Evolutionary conservation across 2,797 vertebrate species (phyloP).

Genomic region (Eulemur mongoz): DNA sequence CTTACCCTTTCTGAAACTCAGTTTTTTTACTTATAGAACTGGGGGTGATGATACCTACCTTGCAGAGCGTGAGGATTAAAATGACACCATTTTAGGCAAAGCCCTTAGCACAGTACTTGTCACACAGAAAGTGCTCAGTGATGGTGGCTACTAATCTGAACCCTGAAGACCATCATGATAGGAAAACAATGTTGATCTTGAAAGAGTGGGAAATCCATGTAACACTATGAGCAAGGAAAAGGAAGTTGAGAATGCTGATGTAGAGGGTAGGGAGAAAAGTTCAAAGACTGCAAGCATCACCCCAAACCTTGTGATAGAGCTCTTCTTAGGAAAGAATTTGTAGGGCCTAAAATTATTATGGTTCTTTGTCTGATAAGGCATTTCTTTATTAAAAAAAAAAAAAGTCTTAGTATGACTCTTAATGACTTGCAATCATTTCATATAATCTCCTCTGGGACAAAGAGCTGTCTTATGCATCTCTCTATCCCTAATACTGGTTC

Average conservation of each 20-base stretch:
- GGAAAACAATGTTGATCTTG: not conserved
- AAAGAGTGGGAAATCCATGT: not conserved
- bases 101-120: not conserved
- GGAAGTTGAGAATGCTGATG: not conserved
- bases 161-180: not conserved
- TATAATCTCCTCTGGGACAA: not conserved
- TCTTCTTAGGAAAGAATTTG: not conserved
- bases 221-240: not conserved
- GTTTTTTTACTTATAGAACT: not conserved
- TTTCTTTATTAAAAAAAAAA: not conserved
- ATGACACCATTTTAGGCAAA: not conserved
- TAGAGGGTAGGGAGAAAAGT: not conserved
- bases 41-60: not conserved
- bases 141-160: not conserved
- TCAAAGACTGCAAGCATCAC: not conserved
- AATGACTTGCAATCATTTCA: not conserved
- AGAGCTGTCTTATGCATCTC: not conserved
- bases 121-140: not conserved
- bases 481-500: not conserved
- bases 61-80: not conserved
- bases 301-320: not conserved
- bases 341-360: not conserved
- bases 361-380: not conserved
- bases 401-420: not conserved
- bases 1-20: not conserved